Evolutionary conservation across 2,888 invertebrate species (phyloP).

Genomic region (Dynastes maya): DNA sequence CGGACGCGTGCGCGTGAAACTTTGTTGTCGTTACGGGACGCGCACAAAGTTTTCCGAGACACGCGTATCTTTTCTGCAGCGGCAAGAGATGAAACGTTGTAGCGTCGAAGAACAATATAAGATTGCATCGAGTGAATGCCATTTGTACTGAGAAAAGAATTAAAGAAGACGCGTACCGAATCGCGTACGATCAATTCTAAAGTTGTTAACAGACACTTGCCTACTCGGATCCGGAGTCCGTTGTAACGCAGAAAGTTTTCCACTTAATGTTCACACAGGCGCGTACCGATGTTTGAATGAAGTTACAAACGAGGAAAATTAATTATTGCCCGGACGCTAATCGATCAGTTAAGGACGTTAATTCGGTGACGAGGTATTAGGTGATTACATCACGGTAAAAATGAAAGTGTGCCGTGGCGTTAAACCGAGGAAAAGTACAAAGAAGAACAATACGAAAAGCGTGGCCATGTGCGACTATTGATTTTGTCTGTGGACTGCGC

Average conservation of each 20-base stretch:
- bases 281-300: conserved; percentile 35
- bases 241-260: conserved; percentile 31
- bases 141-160: conserved; percentile 1
- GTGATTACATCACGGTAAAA: conserved; percentile 39
- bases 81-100: conserved; percentile 14
- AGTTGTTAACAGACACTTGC: conserved; percentile 11
- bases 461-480: conserved; percentile 59
- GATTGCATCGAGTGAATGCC: conserved; percentile 15
- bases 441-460: conserved; percentile 53
- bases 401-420: conserved; percentile 44
- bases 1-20: conserved; percentile 56
- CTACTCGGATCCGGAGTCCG: conserved; percentile 16
- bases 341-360: conserved; percentile 11
- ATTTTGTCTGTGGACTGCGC: conserved; percentile 62
- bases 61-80: conserved; percentile 40
- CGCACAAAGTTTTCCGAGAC: conserved; percentile 41
- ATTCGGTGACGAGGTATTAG: not conserved
- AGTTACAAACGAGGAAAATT: conserved; percentile 12
- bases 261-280: conserved; percentile 32
- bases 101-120: conserved; percentile 37
- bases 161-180: conserved; percentile 14
- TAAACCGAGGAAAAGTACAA: conserved; percentile 49
- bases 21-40: conserved; percentile 41
- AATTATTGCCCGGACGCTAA: conserved; percentile 16
- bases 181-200: conserved; percentile 1